Base-by-base conservation (phyloP, 2,888 invertebrate genomes). In the Agrotis ipsilon region DNA sequence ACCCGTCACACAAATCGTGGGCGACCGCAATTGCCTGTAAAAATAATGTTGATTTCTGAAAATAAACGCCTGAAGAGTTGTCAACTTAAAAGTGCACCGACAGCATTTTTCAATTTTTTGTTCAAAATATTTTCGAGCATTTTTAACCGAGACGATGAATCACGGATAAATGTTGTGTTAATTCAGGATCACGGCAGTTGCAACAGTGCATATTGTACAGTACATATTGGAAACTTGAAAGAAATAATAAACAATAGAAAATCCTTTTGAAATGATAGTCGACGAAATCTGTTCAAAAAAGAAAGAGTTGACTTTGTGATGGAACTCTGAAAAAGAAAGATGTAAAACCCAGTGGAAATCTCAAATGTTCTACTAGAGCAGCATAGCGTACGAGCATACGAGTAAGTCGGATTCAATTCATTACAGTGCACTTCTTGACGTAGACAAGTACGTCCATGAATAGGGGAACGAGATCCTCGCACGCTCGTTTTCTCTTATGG, bases 11-110 rank as follows among this genome's bases (percentile, higher is more conserved):
- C 62, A 68, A 68, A 77, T 68, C 52, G 65, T 66, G 19, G 32
- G 58, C 27, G 39, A 43, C 78, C 67, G 43, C 46, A 68, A 61
- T 43, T 67, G 63, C 49, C 46, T 61, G 60, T 48, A 39, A 62
- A 81, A 55, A 32, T n/a, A 32, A 77, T 55, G 21, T 64, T 75
- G 54, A 71, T 67, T 68, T 65, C 45, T 65, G 68, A 63, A 63
- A 39, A 39, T 39, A 39, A 69, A 62, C 46, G 66, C 66, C n/a
- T 52, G 48, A 48, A 65, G 45, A 27, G 27, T 48, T 59, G 49
- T 49, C 21, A 68, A 46, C 27, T 21, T 49, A 27, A 52, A 54
- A 58, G 48, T 55, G 21, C 21, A 32, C 7, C 24, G 1, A 13
- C 63, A 74, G 14, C 57, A 18, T 66, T 57, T 66, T 68, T 52